Percentiles rank a stretch among this genome's conserved stretches.
These are phyloP conservation scores for Xiphophorus hellerii DNA, from an alignment of 2,113 vertebrate species.

Conservation along the genomic window DNA sequence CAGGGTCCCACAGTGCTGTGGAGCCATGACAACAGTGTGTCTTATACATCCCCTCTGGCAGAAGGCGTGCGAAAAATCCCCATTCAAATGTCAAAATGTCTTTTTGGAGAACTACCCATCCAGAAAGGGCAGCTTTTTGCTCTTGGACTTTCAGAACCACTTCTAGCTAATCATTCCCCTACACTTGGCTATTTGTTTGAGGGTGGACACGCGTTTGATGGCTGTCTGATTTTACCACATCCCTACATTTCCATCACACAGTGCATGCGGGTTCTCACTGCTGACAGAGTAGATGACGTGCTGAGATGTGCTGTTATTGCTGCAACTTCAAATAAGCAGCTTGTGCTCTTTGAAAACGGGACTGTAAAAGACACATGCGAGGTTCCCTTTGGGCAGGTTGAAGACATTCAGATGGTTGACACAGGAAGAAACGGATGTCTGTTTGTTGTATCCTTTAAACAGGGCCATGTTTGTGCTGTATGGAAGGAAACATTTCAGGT, in stretches of 20 bases:
- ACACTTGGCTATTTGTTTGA: constrained; percentile 79
- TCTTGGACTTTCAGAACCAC: constrained; percentile 72
- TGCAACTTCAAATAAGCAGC: constrained; percentile 84
- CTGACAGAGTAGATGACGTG: constrained; percentile 52
- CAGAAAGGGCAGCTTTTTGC: constrained; percentile 74
- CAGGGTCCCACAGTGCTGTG: constrained; percentile 88
- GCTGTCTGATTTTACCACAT: constrained; percentile 81
- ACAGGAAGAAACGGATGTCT: constrained; percentile 76
- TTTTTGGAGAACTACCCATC: constrained; percentile 82
- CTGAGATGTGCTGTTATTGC: constrained; percentile 78
- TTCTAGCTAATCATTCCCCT: constrained; percentile 35
- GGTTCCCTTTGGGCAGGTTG: constrained; percentile 85
- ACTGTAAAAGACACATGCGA: constrained; percentile 81
- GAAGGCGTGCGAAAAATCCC: constrained; percentile 76
- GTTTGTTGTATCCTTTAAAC: constrained; percentile 82
- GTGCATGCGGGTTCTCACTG: constrained; percentile 76
- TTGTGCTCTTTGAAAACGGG: constrained; percentile 88
- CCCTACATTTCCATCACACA: constrained; percentile 83
- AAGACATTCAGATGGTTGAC: constrained; percentile 77
- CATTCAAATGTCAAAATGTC: constrained; percentile 75
- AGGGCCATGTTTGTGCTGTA: constrained; percentile 81
- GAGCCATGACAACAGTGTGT: constrained; percentile 77
- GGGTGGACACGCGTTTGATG: constrained; percentile 72
- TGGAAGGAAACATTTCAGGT: constrained; percentile 90
- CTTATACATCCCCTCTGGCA: constrained; percentile 75